Base-by-base conservation (phyloP, 2,888 invertebrate genomes). In the Drosophila macrospina region DNA sequence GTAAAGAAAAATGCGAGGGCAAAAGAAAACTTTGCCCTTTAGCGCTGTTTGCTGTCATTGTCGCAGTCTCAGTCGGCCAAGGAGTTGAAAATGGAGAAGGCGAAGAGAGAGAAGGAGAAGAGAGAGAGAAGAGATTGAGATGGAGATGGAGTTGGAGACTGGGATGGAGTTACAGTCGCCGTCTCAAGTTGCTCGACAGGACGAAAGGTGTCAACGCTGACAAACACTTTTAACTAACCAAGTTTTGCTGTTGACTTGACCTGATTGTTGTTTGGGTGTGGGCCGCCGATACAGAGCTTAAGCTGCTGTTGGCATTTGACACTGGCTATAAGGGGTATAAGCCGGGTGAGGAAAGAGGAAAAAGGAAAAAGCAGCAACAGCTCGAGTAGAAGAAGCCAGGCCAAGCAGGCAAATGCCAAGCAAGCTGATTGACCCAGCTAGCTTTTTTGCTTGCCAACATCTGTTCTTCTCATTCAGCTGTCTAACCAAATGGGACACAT, bases 141-240 rank as follows among this genome's bases (percentile, higher is more conserved):
- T 6, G 51, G 28, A 51, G 26, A 0, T 10, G 34, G 8, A 34
- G 34, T 0, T 6, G 24, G 5, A 48, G 7, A 5, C 10, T 13
- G 36, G 36, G 36, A 15, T 3, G 26, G 30, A 41, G 41, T 20
- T 30, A 24, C 10, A 42, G 54, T 41, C 32, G 44, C 45, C 32
- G 61, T 76, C 69, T 82, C 74, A 74, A 83, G 83, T 86, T 86
- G 55, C 65, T 24, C 74, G 72, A 51, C 76, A 80, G 79, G 83
- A 86, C 80, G 85, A 78, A 87, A 87, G 88, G 88, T 85, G 88
- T 86, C 85, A 85, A 80, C 85, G 87, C 80, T 85, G 88, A 87
- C 83, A 85, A 86, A 86, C 85, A 88, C 88, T 86, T 88, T 86
- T 87, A 84, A 87, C 82, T 85, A 85, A 87, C 75, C 85, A 87